These are phyloP conservation scores for Mactromeris polynyma DNA, from an alignment of 2,888 invertebrate species.

Conservation along the genomic window DNA sequence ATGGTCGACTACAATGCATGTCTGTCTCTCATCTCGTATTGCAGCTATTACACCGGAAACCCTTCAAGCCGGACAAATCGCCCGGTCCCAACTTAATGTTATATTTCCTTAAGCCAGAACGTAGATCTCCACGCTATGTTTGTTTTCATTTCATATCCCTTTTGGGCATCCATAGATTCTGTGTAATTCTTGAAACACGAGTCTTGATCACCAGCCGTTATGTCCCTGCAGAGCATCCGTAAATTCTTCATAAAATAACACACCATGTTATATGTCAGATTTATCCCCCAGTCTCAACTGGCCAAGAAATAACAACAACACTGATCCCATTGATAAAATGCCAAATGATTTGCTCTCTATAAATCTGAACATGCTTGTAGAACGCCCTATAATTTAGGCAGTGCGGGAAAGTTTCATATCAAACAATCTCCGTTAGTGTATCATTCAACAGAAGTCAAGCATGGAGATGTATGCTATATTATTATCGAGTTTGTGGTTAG, in stretches of 20 bases:
- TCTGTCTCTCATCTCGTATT: too few species aligned
- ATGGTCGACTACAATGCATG: too few species aligned
- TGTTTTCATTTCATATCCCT: too few species aligned
- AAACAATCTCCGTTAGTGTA: neutral
- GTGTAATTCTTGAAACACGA: too few species aligned
- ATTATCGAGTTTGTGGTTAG: neutral
- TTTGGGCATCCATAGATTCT: too few species aligned
- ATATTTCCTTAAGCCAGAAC: too few species aligned
- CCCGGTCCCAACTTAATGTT: too few species aligned
- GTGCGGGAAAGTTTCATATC: neutral
- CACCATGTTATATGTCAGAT: neutral
- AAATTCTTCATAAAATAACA: neutral
- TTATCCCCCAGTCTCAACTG: neutral
- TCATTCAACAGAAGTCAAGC: neutral
- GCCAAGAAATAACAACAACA: conserved; percentile 10
- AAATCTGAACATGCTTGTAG: neutral
- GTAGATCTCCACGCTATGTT: too few species aligned
- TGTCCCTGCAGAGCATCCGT: too few species aligned
- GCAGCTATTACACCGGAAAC: too few species aligned
- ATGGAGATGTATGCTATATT: neutral
- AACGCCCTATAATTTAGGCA: neutral
- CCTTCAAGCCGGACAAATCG: too few species aligned
- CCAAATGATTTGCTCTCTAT: neutral
- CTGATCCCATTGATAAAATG: neutral
- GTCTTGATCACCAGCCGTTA: too few species aligned